These are phyloP conservation scores for Dendrocincla fuliginosa DNA, from an alignment of 2,797 vertebrate genomes.

Conservation along the genomic window DNA sequence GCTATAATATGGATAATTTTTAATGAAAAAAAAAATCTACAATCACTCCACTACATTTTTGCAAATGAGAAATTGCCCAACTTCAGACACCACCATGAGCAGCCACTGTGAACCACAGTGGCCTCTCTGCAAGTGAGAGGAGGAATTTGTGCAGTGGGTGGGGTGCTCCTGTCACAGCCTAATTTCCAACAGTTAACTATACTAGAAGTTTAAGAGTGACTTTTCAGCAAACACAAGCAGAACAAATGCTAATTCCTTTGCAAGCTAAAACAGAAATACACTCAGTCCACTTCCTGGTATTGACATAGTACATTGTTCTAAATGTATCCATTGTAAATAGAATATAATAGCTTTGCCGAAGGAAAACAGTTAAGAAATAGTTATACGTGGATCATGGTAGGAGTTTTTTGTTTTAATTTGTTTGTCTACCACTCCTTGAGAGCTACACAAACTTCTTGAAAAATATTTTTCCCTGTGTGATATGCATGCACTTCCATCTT, in stretches of 20 bases:
- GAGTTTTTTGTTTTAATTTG: slow-evolving; percentile 2
- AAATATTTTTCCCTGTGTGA: not conserved
- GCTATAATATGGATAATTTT: fast-evolving
- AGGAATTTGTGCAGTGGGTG: not conserved
- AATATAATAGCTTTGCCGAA: slow-evolving; percentile 79
- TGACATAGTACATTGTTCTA: slow-evolving; percentile 83
- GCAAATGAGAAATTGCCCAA: not conserved
- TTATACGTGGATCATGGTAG: not conserved
- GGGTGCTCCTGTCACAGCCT: not conserved
- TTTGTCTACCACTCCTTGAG: slow-evolving; percentile 25
- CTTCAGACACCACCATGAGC: not conserved
- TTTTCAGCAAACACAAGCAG: slow-evolving; percentile 34
- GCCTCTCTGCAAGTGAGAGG: not conserved
- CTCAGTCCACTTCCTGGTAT: slow-evolving; percentile 83
- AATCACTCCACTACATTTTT: not conserved
- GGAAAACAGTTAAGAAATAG: slow-evolving; percentile 39
- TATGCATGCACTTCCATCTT: not conserved
- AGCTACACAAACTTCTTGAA: not conserved
- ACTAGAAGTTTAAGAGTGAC: not conserved
- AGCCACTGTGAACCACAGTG: not conserved
- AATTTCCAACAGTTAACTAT: not conserved
- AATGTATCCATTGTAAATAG: slow-evolving; percentile 80
- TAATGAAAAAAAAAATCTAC: not conserved
- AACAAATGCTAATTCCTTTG: slow-evolving; percentile 35
- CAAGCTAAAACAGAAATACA: slow-evolving; percentile 54